Percentiles rank a stretch among this genome's conserved stretches.
Evolutionary conservation across 2,888 invertebrate species (phyloP).

Genomic region (Gnatocerus cornutus): DNA sequence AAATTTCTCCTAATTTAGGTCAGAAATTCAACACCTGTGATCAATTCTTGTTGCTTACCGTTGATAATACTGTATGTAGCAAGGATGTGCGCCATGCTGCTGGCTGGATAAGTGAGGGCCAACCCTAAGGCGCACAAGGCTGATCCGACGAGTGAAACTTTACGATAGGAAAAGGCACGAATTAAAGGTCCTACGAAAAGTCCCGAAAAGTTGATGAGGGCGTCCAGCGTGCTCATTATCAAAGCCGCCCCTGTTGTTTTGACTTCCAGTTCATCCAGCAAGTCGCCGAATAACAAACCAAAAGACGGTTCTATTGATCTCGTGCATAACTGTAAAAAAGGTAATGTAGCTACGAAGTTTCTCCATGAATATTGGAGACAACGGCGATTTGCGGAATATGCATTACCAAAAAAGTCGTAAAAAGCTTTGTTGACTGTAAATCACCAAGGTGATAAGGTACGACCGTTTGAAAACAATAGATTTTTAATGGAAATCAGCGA

Average conservation of each 20-base stretch:
- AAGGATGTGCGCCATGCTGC: conserved; percentile 81
- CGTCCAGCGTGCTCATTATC: conserved; percentile 84
- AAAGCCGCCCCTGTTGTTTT: conserved; percentile 84
- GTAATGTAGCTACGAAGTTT: too few species aligned
- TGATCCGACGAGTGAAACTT: conserved; percentile 81
- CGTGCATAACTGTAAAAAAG: conserved; percentile 80
- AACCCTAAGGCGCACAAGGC: conserved; percentile 79
- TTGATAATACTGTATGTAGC: conserved; percentile 84
- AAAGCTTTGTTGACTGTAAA: too few species aligned
- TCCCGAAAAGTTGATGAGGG: conserved; percentile 85
- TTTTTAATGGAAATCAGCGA: neutral
- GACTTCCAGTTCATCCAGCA: conserved; percentile 79
- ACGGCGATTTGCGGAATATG: too few species aligned
- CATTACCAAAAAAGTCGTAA: too few species aligned
- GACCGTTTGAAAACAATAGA: neutral
- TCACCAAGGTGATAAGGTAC: neutral
- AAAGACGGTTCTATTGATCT: conserved; percentile 88
- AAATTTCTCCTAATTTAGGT: too few species aligned
- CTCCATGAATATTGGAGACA: too few species aligned
- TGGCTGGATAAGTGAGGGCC: conserved; percentile 79
- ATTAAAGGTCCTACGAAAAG: conserved; percentile 85
- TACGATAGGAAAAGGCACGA: conserved; percentile 83
- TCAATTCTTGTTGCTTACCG: conserved; percentile 73
- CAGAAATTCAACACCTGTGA: too few species aligned
- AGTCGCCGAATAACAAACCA: conserved; percentile 85